Evolutionary conservation across 2,888 invertebrate species (phyloP), one percentile per base, ranked within the genome.

Genomic region (Sialis lutaria): DNA sequence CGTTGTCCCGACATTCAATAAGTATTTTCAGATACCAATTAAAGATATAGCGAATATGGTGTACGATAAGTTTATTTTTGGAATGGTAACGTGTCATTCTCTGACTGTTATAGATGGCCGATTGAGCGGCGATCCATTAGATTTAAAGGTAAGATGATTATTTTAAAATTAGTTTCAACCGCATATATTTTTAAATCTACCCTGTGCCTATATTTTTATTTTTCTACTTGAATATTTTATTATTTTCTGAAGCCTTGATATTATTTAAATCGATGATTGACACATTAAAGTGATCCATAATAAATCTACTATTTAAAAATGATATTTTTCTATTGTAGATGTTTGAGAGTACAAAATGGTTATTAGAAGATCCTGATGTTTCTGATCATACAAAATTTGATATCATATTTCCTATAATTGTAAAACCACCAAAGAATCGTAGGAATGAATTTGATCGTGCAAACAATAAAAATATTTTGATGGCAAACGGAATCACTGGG

Each of bases 341-440:
- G 90, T 96, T 96, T 63, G 86, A 92, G 56, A 85, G 91, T 0
- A 93, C 93, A 0, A 82, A 80, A 2, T 96, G 95, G 93, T 66
- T 69, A 6, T 59, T 93, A 37, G 89, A 91, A 56, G 91, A 92
- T 59, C 84, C 86, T 0, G 79, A 82, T 48, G 76, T 81, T 6
- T 79, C 81, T 0, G 89, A 89, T 54, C 74, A 74, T 12, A 73
- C 79, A 22, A 86, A 85, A 61, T 90, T 81, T 64, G 87, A 90
- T 56, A 70, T 86, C 48, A 70, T 90, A 2, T 82, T 83, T 52
- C 89, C 89, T 0, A 89, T 88, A 0, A 74, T 88, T 6, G 83
- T 91, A 0, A 73, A 74, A 44, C 82, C 84, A 4, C 45, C 45
- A 30, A 10, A 31, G 12, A 32, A 40, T 31, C 40, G 39, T 9